Percentiles rank a stretch among this genome's conserved stretches.
Evolutionary conservation across 2,113 vertebrate genomes (phyloP).

Genomic region (Oncorhynchus masou): DNA sequence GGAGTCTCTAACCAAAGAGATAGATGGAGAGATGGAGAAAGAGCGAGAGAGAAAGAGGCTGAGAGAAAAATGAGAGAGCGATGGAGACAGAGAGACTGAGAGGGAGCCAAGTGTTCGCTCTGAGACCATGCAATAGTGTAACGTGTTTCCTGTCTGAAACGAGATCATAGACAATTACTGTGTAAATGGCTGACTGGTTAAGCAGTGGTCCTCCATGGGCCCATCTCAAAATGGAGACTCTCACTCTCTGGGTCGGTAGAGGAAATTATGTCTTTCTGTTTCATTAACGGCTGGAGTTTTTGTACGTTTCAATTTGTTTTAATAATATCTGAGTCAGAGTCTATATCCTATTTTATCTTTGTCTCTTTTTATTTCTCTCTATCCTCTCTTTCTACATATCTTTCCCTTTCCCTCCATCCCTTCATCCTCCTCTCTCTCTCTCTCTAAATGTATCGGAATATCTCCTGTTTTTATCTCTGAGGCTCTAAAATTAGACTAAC

Average conservation of each 20-base stretch:
- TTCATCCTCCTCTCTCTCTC: not conserved
- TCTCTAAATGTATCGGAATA: not conserved
- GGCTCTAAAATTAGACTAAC: not conserved
- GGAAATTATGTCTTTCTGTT: conserved; percentile 39
- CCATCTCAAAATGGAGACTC: conserved; percentile 46
- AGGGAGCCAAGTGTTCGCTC: conserved; percentile 7
- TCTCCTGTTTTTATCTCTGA: not conserved
- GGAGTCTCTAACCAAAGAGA: not conserved
- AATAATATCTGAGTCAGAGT: conserved; percentile 10
- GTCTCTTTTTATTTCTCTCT: not conserved
- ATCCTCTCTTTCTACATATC: too few relatives aligned
- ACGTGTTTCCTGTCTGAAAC: conserved; percentile 54
- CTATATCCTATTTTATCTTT: too few relatives aligned
- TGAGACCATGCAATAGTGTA: conserved; percentile 33
- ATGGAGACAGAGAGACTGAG: not conserved
- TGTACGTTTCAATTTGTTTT: conserved; percentile 21
- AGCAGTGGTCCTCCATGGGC: conserved; percentile 48
- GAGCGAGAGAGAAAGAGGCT: not conserved
- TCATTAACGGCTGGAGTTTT: conserved; percentile 30
- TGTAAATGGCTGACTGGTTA: conserved; percentile 56
- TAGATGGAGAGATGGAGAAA: not conserved
- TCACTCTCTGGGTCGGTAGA: conserved; percentile 23
- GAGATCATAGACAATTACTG: conserved; percentile 61
- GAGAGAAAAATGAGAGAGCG: not conserved
- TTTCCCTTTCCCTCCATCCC: not conserved